Conservation (phyloP, 2,888 invertebrate genomes). For the Idaea straminata region DNA sequence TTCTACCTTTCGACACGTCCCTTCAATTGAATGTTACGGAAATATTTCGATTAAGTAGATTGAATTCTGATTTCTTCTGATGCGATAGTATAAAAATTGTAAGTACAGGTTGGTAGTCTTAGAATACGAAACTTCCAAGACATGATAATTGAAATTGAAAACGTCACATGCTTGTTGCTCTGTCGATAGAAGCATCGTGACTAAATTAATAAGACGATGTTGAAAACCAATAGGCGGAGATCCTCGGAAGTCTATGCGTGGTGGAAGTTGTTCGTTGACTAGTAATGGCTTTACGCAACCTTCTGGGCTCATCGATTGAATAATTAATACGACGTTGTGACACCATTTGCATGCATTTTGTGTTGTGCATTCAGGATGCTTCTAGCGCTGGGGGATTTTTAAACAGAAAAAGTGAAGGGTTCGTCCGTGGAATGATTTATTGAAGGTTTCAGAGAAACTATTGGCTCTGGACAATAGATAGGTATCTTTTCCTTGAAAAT, state of each 20-base stretch:
- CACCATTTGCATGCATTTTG: conserved; percentile 30
- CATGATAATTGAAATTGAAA: conserved; percentile 48
- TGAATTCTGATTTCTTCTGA: too few species aligned
- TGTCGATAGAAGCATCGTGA: conserved; percentile 33
- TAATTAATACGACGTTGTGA: conserved; percentile 32
- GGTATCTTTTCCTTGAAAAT: neutral
- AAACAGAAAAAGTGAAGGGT: conserved; percentile 11
- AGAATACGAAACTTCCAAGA: conserved; percentile 46
- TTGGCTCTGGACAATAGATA: neutral
- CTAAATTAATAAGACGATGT: conserved; percentile 32
- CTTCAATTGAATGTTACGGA: neutral
- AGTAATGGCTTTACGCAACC: conserved; percentile 44
- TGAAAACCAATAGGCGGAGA: conserved; percentile 29
- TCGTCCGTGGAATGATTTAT: conserved; percentile 12
- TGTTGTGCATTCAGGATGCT: conserved; percentile 30
- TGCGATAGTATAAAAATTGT: too few species aligned
- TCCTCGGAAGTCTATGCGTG: conserved; percentile 49
- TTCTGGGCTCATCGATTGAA: conserved; percentile 36
- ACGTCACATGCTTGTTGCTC: conserved; percentile 38
- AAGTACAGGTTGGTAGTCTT: neutral
- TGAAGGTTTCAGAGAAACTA: neutral
- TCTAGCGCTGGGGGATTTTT: conserved; percentile 23
- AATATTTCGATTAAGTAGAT: neutral
- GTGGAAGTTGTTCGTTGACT: conserved; percentile 47
- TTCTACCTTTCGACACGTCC: conserved; percentile 34